Percentiles rank a stretch among this genome's conserved stretches.
Evolutionary conservation across 2,113 vertebrate species (phyloP).

Genomic region (Leptocoma aspasia): DNA sequence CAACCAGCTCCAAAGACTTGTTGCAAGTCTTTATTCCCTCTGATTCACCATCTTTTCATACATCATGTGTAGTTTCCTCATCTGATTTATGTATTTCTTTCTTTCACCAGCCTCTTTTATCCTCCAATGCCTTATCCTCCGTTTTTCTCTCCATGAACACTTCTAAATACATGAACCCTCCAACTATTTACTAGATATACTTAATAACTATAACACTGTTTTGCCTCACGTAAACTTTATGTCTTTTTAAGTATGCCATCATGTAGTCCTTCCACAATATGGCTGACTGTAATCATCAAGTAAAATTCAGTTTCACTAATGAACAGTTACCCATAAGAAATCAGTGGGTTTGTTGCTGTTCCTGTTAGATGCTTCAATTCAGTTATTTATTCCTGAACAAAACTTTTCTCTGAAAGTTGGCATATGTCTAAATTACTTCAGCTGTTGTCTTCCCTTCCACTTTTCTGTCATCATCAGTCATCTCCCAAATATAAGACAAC

Average conservation of each 20-base stretch:
- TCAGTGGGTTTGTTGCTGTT: not conserved
- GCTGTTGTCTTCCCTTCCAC: not conserved
- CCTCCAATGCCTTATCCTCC: not conserved
- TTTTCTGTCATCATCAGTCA: not conserved
- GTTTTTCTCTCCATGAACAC: not conserved
- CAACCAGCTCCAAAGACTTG: not conserved
- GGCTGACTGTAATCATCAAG: not conserved
- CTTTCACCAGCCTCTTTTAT: not conserved
- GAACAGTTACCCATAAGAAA: not conserved
- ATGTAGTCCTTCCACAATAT: not conserved
- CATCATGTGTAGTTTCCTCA: not conserved
- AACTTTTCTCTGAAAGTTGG: not conserved
- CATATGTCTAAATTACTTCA: not conserved
- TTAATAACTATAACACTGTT: not conserved
- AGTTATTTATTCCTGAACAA: not conserved
- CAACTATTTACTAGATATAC: not conserved
- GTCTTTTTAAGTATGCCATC: not conserved
- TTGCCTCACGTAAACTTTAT: not conserved
- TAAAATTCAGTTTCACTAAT: not conserved
- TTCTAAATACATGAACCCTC: not conserved
- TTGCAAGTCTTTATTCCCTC: not conserved
- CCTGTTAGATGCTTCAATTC: not conserved
- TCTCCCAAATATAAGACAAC: not conserved
- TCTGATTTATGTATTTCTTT: not conserved
- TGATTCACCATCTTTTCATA: conserved; percentile 7